These are phyloP conservation scores for Monarcha castaneiventris DNA, from an alignment of 2,113 vertebrate genomes.

Conservation along the genomic window DNA sequence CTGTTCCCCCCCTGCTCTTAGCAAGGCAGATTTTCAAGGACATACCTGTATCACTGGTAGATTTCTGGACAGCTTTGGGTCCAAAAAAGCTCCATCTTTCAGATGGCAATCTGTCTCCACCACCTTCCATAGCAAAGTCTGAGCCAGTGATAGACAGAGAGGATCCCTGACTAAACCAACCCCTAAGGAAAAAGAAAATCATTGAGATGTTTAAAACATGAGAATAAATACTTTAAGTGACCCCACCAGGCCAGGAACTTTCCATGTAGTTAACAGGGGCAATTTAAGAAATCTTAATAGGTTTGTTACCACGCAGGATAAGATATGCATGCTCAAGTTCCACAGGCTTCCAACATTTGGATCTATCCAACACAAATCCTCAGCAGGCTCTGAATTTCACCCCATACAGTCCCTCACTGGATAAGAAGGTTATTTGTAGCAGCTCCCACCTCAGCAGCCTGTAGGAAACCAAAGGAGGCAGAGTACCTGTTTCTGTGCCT, in stretches of 20 bases:
- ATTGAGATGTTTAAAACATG: not conserved
- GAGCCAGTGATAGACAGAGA: slow-evolving; percentile 71
- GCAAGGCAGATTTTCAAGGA: not conserved
- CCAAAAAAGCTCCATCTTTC: slow-evolving; percentile 92
- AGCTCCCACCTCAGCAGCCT: not conserved
- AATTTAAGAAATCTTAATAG: not conserved
- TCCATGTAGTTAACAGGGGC: not conserved
- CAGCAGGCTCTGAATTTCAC: not conserved
- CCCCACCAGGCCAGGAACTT: not conserved
- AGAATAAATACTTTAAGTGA: not conserved
- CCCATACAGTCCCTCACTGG: not conserved
- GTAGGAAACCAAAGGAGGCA: not conserved
- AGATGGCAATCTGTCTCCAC: slow-evolving; percentile 73
- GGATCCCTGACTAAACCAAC: slow-evolving; percentile 85
- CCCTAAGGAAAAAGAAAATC: slow-evolving; percentile 63
- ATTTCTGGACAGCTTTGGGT: slow-evolving; percentile 84
- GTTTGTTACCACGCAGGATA: not conserved
- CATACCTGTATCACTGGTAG: slow-evolving; percentile 84
- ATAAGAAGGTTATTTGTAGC: not conserved
- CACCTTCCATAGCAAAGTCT: slow-evolving; percentile 71
- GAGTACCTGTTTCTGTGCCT: slow-evolving; percentile 82
- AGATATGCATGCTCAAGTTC: not conserved
- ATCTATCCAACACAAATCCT: not conserved
- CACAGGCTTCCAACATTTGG: not conserved
- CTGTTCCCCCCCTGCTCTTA: not conserved